Conservation (phyloP, 2,888 invertebrate genomes). For the Melinaea marsaeus region DNA sequence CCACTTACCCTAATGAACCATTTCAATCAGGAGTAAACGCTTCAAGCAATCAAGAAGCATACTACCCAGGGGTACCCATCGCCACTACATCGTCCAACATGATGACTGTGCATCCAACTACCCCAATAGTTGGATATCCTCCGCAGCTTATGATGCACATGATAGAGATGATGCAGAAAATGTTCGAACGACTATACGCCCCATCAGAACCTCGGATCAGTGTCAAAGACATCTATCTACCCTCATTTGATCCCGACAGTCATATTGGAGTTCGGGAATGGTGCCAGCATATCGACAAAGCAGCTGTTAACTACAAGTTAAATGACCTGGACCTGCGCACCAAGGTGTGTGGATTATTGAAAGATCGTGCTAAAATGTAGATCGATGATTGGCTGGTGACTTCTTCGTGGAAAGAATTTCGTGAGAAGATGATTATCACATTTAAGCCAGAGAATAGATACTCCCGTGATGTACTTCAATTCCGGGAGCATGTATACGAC, state of each 20-base stretch:
- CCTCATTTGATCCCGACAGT: slow-evolving; percentile 37
- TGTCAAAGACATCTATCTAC: slow-evolving; percentile 34
- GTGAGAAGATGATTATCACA: slow-evolving; percentile 17
- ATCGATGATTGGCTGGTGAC: slow-evolving; percentile 37
- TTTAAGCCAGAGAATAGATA: slow-evolving; percentile 41
- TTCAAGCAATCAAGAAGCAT: too few species aligned
- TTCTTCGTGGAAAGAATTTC: slow-evolving; percentile 34
- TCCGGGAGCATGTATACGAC: slow-evolving; percentile 39
- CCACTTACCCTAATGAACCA: too few species aligned
- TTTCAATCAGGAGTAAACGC: too few species aligned
- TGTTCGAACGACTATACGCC: slow-evolving; percentile 31
- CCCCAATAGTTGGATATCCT: too few species aligned
- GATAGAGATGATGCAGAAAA: too few species aligned
- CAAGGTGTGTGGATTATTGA: slow-evolving; percentile 36
- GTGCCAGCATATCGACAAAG: slow-evolving; percentile 34
- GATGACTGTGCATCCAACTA: too few species aligned
- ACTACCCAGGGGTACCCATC: too few species aligned
- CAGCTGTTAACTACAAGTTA: slow-evolving; percentile 21
- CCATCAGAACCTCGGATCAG: slow-evolving; percentile 13
- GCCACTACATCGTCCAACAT: too few species aligned
- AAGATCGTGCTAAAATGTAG: slow-evolving; percentile 39
- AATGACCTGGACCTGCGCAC: slow-evolving; percentile 33
- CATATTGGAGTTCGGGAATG: slow-evolving; percentile 35
- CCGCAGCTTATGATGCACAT: too few species aligned
- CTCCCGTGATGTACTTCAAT: slow-evolving; percentile 36